Evolutionary conservation across 2,797 vertebrate genomes (phyloP), one percentile per base, ranked within the genome.

Genomic region (Tapera naevia): DNA sequence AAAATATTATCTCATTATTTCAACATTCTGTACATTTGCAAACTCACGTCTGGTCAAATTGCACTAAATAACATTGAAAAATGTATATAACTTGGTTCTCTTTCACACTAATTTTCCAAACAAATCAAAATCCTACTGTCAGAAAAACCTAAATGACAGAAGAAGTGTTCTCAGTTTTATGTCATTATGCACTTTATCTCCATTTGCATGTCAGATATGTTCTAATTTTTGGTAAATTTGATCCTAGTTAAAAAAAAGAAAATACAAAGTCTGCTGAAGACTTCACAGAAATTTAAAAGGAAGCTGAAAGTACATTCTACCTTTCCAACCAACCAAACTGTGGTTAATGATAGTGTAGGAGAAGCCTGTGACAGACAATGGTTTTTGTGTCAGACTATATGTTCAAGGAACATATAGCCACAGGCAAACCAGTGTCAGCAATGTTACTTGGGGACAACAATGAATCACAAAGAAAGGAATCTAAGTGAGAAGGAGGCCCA

Each of bases 341-440:
- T 61, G 67, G 61, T 46, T 88, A 89, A 74, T 51, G 84, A 71
- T 88, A 86, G 58, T n/a, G 58, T 73, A 84, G 56, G 85, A 41
- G 27, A 32, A 83, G 18, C 28, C 43, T 79, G 25, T 43, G 67
- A 72, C 56, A 90, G 69, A 88, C 76, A 96, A 70, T 57, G 45
- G 60, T 83, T 89, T 91, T n/a, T 92, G 35, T 81, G 90, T 92
- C 74, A 88, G 86, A 91, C 39, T 75, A n/a, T 82, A 48, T 74
- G 91, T 91, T 46, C 71, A 33, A 94, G 61, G 83, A 95, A 94
- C 82, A 87, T 89, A 94, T 75, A 95, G 94, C 95, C 91, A 95
- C 86, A 81, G 96, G 96, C 94, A 92, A 95, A 81, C 22, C 89
- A 80, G n/a, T 91, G 86, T 93, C 89, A 94, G 50, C 66, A 76